Conservation (phyloP, 2,888 invertebrate genomes). For the Blera fallax region DNA sequence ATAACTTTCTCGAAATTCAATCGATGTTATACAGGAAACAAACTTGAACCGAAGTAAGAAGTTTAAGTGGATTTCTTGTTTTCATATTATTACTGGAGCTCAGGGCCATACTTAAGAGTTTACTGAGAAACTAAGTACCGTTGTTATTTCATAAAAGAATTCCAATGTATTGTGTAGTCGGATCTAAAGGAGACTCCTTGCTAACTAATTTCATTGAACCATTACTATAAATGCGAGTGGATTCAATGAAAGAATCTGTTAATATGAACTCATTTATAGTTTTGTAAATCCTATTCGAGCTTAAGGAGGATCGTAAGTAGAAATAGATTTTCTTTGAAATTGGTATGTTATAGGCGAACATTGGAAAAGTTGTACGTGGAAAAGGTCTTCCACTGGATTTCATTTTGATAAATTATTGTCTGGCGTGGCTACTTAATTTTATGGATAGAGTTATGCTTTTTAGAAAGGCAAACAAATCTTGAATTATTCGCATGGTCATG, state of each 20-base stretch:
- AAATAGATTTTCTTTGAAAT: not conserved
- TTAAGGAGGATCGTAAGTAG: not conserved
- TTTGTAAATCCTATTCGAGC: not conserved
- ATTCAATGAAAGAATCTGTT: not conserved
- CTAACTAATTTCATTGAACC: not conserved
- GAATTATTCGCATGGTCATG: too few relatives aligned
- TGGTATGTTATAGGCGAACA: too few relatives aligned
- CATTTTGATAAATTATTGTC: too few relatives aligned
- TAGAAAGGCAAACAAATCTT: too few relatives aligned
- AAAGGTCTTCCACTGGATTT: too few relatives aligned
- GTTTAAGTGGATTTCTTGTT: conserved; percentile 42
- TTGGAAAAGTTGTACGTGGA: too few relatives aligned
- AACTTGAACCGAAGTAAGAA: conserved; percentile 31
- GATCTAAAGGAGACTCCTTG: not conserved
- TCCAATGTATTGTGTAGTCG: not conserved
- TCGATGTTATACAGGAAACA: conserved; percentile 17
- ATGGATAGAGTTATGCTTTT: too few relatives aligned
- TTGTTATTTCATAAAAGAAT: not conserved
- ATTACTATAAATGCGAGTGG: not conserved
- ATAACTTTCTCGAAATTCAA: conserved; percentile 60
- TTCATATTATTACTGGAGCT: conserved; percentile 2
- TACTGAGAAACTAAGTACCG: not conserved
- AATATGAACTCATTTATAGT: not conserved
- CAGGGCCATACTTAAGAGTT: not conserved
- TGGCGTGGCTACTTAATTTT: too few relatives aligned